Percentiles rank a stretch among this genome's conserved stretches.
These are phyloP conservation scores for Gortyna flavago DNA, from an alignment of 2,888 invertebrate species.

Conservation along the genomic window DNA sequence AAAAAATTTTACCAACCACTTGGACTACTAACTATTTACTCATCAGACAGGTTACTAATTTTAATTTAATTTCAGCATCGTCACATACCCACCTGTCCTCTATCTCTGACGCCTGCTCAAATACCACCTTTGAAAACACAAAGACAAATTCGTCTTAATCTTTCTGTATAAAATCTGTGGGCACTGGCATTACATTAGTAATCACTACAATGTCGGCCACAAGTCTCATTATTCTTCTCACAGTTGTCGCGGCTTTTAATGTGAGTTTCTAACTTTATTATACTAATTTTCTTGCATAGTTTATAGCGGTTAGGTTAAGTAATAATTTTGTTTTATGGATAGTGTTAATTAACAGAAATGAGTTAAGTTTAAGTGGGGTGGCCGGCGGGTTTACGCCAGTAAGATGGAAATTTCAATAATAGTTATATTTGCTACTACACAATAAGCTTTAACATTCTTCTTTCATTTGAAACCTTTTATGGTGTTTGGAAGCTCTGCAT, in stretches of 20 bases:
- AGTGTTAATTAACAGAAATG: slow-evolving; percentile 31
- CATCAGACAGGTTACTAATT: slow-evolving; percentile 29
- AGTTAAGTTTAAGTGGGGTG: slow-evolving; percentile 11
- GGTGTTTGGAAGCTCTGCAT: neutral
- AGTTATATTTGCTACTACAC: neutral
- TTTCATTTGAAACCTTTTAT: neutral
- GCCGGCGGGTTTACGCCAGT: neutral
- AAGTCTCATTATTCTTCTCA: slow-evolving; percentile 64
- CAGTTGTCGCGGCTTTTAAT: slow-evolving; percentile 58
- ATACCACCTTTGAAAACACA: slow-evolving; percentile 38
- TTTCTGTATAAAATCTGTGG: slow-evolving; percentile 63
- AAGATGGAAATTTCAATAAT: no score
- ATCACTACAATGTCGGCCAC: slow-evolving; percentile 67
- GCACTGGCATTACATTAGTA: slow-evolving; percentile 32
- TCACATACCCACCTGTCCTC: slow-evolving; percentile 44
- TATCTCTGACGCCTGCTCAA: slow-evolving; percentile 44
- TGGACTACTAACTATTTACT: slow-evolving; percentile 12
- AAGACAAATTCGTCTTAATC: slow-evolving; percentile 52
- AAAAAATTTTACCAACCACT: neutral
- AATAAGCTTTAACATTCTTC: neutral
- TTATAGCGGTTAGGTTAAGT: neutral
- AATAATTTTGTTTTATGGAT: slow-evolving; percentile 33
- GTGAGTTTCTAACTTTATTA: slow-evolving; percentile 64
- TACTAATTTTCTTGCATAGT: slow-evolving; percentile 34
- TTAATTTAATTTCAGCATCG: slow-evolving; percentile 1